Base-by-base conservation (phyloP, 2,888 invertebrate genomes). In the Callimorpha dominula region DNA sequence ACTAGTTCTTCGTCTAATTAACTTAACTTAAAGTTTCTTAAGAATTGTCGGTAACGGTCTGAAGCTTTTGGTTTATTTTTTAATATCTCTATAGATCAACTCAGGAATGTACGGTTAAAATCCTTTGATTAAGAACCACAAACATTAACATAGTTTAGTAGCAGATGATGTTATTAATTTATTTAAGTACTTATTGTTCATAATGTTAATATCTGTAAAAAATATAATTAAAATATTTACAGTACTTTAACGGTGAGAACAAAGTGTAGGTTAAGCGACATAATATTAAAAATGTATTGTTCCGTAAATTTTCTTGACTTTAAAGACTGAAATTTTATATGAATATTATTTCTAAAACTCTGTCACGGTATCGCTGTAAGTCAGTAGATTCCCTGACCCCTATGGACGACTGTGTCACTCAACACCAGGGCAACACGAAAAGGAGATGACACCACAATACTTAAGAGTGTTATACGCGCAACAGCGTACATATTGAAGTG, bases 81-180 rank as follows among this genome's bases (percentile, higher is more conserved):
- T 67, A 67, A 52, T n/a, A n/a, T 52, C 65, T 46, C 65, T 31
- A 15, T 20, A 46, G 49, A 65, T 65, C 46, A 65, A 49, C 60
- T 60, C 31, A 60, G 60, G 65, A 65, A 65, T 65, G 65, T 65
- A 49, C 65, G 49, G 49, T 66, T 40, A 66, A 66, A 66, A 66
- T 66, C 50, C 65, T 65, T 31, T 50, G 49, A 65, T 50, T 20
- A 67, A 54, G 64, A 42, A 43, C 15, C 43, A 42, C n/a, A 43
- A 17, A 43, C 64, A 64, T 64, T 43, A 65, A 65, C 31, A 49
- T 49, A 49, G 49, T 65, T 50, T 49, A 9, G 65, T 65, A 4
- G 65, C 65, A 65, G 65, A 46, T 15, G 49, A 14, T 65, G 20
- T 49, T 65, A 49, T 46, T 65, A 20, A 49, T 31, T 65, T 65